These are phyloP conservation scores for Plodia interpunctella DNA, from an alignment of 1,140 invertebrate species.

Conservation along the genomic window DNA sequence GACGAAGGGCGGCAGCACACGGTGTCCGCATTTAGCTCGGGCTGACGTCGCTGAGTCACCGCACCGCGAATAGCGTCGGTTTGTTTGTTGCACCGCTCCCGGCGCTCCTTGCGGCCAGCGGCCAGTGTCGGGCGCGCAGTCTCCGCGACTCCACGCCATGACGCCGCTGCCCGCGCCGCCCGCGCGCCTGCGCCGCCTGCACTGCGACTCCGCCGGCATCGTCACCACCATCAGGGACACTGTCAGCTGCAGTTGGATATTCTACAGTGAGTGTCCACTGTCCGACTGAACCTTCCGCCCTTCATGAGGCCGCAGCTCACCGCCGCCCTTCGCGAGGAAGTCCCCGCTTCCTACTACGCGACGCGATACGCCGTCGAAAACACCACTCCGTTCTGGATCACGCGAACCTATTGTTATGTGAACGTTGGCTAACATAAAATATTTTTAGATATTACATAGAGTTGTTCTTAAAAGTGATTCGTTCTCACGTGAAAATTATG, in stretches of 20 bases:
- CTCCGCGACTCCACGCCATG: slow-evolving; percentile 58
- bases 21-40: slow-evolving; percentile 72
- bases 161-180: slow-evolving; percentile 60
- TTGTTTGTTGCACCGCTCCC: slow-evolving; percentile 73
- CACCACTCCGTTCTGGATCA: background rate
- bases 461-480: slow-evolving; percentile 12
- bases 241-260: slow-evolving; percentile 80
- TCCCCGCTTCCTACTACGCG: slow-evolving; percentile 18
- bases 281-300: slow-evolving; percentile 17
- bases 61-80: slow-evolving; percentile 68
- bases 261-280: slow-evolving; percentile 77
- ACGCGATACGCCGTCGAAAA: background rate
- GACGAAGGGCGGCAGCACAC: slow-evolving; percentile 73
- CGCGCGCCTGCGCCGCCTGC: slow-evolving; percentile 63
- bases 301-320: background rate
- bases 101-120: slow-evolving; percentile 73
- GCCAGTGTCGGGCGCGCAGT: slow-evolving; percentile 57
- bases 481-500: slow-evolving; percentile 3
- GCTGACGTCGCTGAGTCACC: slow-evolving; percentile 68
- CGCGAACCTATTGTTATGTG: slow-evolving; percentile 7
- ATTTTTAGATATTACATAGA: slow-evolving; percentile 9
- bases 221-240: slow-evolving; percentile 78
- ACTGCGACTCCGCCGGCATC: slow-evolving; percentile 76
- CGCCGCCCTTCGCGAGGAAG: slow-evolving; percentile 27
- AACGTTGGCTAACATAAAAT: slow-evolving; percentile 7